phyloP scores from a whole-genome alignment of 2,888 invertebrate genomes.

The Graphium colonna region DNA sequence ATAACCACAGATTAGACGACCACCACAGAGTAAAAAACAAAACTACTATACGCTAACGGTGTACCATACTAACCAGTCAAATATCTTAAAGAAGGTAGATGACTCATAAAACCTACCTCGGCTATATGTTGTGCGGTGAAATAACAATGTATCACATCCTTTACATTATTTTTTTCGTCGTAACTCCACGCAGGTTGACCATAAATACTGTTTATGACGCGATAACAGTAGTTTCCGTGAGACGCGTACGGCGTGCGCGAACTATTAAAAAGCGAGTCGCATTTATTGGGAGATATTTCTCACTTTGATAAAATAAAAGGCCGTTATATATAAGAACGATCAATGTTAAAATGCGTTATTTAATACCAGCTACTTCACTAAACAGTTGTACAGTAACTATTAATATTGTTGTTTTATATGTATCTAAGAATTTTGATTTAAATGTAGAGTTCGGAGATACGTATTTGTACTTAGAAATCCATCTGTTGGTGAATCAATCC shows the following conservation, averaged over 20 bases:
- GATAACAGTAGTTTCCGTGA: conserved; percentile 21
- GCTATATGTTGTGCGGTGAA: conserved; percentile 19
- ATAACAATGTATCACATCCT: conserved; percentile 28
- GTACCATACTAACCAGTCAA: too few relatives aligned
- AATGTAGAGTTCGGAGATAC: too few relatives aligned
- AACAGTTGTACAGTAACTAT: too few relatives aligned
- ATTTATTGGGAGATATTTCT: conserved; percentile 10
- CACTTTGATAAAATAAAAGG: conserved; percentile 2
- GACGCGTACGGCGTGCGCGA: conserved; percentile 15
- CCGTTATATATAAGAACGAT: too few relatives aligned
- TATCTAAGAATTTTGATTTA: too few relatives aligned
- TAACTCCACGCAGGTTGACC: conserved; percentile 13
- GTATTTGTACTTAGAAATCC: too few relatives aligned
- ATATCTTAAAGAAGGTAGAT: conserved; percentile 12
- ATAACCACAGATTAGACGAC: not conserved
- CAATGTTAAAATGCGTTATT: too few relatives aligned
- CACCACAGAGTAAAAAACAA: too few relatives aligned
- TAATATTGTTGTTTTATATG: too few relatives aligned
- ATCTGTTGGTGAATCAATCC: too few relatives aligned
- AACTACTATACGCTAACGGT: too few relatives aligned
- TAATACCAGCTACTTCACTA: too few relatives aligned
- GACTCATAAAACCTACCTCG: conserved; percentile 26
- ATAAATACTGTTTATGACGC: conserved; percentile 22
- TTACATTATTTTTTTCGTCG: conserved; percentile 23
- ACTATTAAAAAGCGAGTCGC: conserved; percentile 15